A percentile compares a stretch with the other conserved stretches of the same genome.
Conservation (phyloP, 2,888 invertebrate genomes). For the Cosmia pyralina region DNA sequence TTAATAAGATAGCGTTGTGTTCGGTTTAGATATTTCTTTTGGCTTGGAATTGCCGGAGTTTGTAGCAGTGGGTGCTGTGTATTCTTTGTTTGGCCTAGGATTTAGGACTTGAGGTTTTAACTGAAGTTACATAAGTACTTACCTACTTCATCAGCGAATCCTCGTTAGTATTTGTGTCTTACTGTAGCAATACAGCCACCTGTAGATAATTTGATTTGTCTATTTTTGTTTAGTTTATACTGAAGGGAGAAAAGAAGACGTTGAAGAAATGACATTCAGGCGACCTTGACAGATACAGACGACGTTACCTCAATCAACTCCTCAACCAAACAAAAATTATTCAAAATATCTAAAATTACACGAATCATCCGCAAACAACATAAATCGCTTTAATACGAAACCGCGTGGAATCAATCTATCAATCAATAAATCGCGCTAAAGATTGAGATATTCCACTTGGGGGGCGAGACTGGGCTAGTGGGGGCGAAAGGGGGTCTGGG, state of each 20-base stretch:
- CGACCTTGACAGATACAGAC: not conserved
- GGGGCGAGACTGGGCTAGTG: constrained; percentile 68
- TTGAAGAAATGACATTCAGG: not conserved
- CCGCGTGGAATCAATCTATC: constrained; percentile 84
- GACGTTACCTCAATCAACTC: not conserved
- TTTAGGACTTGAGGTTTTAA: not conserved
- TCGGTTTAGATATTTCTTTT: constrained; percentile 52
- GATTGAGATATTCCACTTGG: constrained; percentile 88
- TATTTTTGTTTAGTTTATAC: not conserved
- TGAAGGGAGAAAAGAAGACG: not conserved
- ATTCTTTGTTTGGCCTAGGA: not conserved
- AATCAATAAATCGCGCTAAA: constrained; percentile 88
- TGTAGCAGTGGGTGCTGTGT: constrained; percentile 17
- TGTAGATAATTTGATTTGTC: not conserved
- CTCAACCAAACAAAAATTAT: constrained; percentile 8
- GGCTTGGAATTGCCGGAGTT: constrained; percentile 46
- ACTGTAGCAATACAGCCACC: not conserved
- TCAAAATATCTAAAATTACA: constrained; percentile 35
- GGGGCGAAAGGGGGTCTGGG: constrained; percentile 47
- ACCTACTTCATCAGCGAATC: not conserved
- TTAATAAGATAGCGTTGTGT: constrained; percentile 61
- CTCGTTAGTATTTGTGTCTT: not conserved
- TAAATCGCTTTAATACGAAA: constrained; percentile 62
- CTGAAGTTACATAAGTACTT: not conserved
- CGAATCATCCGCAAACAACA: constrained; percentile 56